Conservation (phyloP, 92 coral and sea anemone species). For the Parazoanthus atlanticus region DNA sequence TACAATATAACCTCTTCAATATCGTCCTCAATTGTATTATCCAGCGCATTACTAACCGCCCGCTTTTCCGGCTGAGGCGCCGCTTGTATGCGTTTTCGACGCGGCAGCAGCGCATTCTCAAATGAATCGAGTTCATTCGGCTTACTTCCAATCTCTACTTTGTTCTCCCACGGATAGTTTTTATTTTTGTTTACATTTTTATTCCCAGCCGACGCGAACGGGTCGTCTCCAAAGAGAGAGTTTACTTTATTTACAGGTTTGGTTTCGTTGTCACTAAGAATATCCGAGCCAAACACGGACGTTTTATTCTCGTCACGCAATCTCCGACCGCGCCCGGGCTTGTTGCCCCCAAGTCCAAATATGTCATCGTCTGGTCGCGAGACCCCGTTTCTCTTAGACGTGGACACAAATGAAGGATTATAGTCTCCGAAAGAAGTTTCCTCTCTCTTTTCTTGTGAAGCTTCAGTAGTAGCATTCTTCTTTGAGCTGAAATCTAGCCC, state of each 20-base stretch:
- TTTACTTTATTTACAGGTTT: constrained; percentile 53
- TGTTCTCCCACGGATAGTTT: constrained; percentile 82
- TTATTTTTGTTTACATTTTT: constrained; percentile 42
- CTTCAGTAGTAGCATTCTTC: constrained; percentile 4
- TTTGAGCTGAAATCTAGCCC: constrained; percentile 75
- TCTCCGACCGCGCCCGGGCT: constrained; percentile 64
- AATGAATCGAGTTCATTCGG: constrained; percentile 32
- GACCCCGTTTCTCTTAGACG: constrained; percentile 33
- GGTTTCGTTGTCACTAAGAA: constrained; percentile 56
- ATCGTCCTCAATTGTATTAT: constrained; percentile 83
- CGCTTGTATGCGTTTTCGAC: constrained; percentile 62
- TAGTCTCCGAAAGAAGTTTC: constrained; percentile 64
- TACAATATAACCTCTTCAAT: constrained; percentile 90
- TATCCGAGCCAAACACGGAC: constrained; percentile 75
- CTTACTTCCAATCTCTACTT: constrained; percentile 48
- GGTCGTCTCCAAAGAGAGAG: constrained; percentile 63
- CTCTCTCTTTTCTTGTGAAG: constrained; percentile 45
- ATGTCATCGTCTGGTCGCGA: constrained; percentile 49
- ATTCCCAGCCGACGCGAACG: constrained; percentile 37
- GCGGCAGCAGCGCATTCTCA: constrained; percentile 71
- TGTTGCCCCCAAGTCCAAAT: constrained; percentile 33
- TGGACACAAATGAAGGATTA: constrained; percentile 68
- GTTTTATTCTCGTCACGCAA: constrained; percentile 43
- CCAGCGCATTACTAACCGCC: constrained; percentile 76
- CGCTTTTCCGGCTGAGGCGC: constrained; percentile 71